Conservation (phyloP, 2,888 invertebrate species). For the Yponomeuta cagnagella region DNA sequence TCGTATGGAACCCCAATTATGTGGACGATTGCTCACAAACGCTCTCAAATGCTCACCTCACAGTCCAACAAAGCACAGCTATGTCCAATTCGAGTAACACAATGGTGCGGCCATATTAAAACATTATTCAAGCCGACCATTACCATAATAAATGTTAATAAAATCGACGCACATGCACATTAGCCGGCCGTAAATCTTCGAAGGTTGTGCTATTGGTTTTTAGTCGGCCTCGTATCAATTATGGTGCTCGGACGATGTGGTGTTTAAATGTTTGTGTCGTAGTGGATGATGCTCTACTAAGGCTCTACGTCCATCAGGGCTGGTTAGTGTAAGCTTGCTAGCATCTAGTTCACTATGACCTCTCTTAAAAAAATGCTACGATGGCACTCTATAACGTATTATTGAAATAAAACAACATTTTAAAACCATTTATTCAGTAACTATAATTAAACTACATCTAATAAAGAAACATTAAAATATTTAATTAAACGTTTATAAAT, state of each 20-base stretch:
- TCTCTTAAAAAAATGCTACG: too few relatives aligned
- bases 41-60: neutral
- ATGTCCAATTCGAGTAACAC: slow-evolving; percentile 10
- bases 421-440: too few relatives aligned
- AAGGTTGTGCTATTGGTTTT: slow-evolving; percentile 62
- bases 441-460: too few relatives aligned
- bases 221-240: slow-evolving; percentile 60
- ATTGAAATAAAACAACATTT: too few relatives aligned
- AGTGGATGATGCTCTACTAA: slow-evolving; percentile 31
- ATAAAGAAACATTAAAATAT: too few relatives aligned
- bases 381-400: too few relatives aligned
- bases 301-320: too few relatives aligned
- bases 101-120: slow-evolving; percentile 44
- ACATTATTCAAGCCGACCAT: slow-evolving; percentile 56
- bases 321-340: too few relatives aligned
- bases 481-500: too few relatives aligned
- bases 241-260: slow-evolving; percentile 29
- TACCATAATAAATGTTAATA: slow-evolving; percentile 73
- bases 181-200: slow-evolving; percentile 61
- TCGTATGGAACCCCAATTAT: too few relatives aligned
- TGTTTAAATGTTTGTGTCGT: slow-evolving; percentile 14
- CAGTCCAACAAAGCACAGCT: neutral
- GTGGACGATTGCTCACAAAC: neutral
- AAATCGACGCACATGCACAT: slow-evolving; percentile 63
- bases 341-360: too few relatives aligned